Conservation (phyloP, 2,888 invertebrate species). For the Epistrophe grossulariae region DNA sequence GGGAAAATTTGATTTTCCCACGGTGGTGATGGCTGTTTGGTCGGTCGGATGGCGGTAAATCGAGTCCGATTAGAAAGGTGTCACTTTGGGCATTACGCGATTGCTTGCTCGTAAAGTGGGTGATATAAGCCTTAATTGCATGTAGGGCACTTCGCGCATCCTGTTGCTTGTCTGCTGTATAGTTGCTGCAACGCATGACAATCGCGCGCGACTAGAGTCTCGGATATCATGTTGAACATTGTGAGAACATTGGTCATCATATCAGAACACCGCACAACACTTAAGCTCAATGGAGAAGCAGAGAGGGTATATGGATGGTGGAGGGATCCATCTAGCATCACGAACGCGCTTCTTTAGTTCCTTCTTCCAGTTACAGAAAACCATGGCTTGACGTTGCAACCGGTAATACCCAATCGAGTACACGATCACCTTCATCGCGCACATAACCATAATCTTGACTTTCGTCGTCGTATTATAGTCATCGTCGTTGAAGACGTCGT, state of each 20-base stretch:
- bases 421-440: conserved; percentile 76
- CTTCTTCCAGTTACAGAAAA: conserved; percentile 56
- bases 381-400: conserved; percentile 58
- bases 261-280: conserved; percentile 43
- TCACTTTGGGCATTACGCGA: conserved; percentile 72
- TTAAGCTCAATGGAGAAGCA: conserved; percentile 9
- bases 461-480: conserved; percentile 55
- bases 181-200: conserved; percentile 51
- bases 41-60: conserved; percentile 30
- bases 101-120: conserved; percentile 61
- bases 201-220: conserved; percentile 40
- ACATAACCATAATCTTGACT: conserved; percentile 75
- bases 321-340: conserved; percentile 50
- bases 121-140: conserved; percentile 74
- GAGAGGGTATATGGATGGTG: conserved; percentile 7
- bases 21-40: conserved; percentile 46
- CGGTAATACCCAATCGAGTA: conserved; percentile 75
- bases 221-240: conserved; percentile 71
- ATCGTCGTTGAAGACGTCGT: conserved; percentile 9
- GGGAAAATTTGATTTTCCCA: conserved; percentile 74
- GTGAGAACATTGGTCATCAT: conserved; percentile 76
- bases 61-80: conserved; percentile 73
- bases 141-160: conserved; percentile 58
- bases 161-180: conserved; percentile 3
- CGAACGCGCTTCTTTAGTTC: conserved; percentile 73